Evolutionary conservation across 2,888 invertebrate genomes (phyloP).

Genomic region (Frankliniella fusca): DNA sequence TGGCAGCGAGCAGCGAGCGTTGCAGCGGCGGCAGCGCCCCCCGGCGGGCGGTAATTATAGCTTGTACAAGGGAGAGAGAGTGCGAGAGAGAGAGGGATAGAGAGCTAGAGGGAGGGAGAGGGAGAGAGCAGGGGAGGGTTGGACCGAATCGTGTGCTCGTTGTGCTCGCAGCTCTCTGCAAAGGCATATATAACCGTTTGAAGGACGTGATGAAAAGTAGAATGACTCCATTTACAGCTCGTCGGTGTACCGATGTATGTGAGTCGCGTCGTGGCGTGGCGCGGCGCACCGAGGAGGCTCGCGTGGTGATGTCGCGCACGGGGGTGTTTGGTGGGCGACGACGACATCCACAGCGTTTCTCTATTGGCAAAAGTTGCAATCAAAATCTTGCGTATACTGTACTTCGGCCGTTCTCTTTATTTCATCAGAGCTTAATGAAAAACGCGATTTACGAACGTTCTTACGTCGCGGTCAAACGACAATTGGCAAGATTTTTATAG

Average conservation of each 20-base stretch:
- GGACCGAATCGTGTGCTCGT: not conserved
- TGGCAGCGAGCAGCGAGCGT: not conserved
- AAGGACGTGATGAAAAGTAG: slow-evolving; percentile 30
- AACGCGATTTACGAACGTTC: too few relatives aligned
- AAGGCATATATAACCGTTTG: slow-evolving; percentile 30
- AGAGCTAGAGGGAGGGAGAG: not conserved
- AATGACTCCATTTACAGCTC: slow-evolving; percentile 22
- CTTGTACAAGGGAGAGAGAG: not conserved
- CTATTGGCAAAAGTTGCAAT: too few relatives aligned
- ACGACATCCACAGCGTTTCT: too few relatives aligned
- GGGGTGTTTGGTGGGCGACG: too few relatives aligned
- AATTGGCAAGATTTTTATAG: too few relatives aligned
- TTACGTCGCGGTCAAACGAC: too few relatives aligned
- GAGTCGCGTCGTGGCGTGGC: too few relatives aligned
- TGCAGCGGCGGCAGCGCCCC: not conserved
- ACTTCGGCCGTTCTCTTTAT: too few relatives aligned
- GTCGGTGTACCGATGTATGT: not conserved
- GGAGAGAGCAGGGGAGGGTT: not conserved
- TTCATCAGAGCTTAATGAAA: too few relatives aligned
- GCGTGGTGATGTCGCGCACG: too few relatives aligned
- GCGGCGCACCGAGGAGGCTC: too few relatives aligned
- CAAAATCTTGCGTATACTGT: too few relatives aligned
- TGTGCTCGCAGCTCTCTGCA: not conserved
- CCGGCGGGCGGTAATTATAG: slow-evolving; percentile 17
- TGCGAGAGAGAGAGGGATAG: not conserved